Conservation (phyloP, 2,888 invertebrate genomes). For the Agrotis ipsilon region DNA sequence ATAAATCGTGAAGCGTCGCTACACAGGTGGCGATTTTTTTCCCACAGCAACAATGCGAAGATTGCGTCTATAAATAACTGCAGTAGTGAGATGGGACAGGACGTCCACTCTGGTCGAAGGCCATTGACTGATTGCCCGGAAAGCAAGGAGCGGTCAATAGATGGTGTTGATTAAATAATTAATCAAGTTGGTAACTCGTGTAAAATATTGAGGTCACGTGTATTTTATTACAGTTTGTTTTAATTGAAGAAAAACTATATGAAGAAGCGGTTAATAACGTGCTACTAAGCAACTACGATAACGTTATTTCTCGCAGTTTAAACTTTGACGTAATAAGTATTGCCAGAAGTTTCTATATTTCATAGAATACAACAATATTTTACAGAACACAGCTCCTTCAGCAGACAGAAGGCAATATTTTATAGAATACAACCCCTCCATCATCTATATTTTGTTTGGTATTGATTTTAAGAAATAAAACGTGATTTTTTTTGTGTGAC, state of each 20-base stretch:
- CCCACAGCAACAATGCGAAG: conserved; percentile 76
- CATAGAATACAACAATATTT: background rate
- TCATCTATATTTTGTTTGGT: background rate
- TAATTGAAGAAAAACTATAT: background rate
- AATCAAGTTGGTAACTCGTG: conserved; percentile 76
- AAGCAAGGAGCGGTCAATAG: conserved; percentile 82
- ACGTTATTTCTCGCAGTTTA: background rate
- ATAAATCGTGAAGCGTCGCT: conserved; percentile 80
- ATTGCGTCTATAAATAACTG: conserved; percentile 88
- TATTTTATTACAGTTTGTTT: conserved; percentile 11
- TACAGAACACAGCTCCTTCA: too few species aligned
- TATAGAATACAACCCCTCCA: background rate
- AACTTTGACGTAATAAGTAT: background rate
- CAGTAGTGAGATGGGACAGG: conserved; percentile 76
- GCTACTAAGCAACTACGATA: background rate
- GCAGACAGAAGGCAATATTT: background rate
- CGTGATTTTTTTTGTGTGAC: conserved; percentile 25
- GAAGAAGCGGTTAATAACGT: background rate
- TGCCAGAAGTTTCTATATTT: background rate
- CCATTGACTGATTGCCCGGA: conserved; percentile 83
- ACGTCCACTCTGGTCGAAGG: conserved; percentile 77
- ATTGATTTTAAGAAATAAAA: conserved; percentile 2
- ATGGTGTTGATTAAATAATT: conserved; percentile 87
- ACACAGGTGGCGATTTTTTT: conserved; percentile 82
- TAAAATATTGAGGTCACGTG: conserved; percentile 35